phyloP scores from a whole-genome alignment of 2,113 vertebrate genomes.

The Sorex araneus region DNA sequence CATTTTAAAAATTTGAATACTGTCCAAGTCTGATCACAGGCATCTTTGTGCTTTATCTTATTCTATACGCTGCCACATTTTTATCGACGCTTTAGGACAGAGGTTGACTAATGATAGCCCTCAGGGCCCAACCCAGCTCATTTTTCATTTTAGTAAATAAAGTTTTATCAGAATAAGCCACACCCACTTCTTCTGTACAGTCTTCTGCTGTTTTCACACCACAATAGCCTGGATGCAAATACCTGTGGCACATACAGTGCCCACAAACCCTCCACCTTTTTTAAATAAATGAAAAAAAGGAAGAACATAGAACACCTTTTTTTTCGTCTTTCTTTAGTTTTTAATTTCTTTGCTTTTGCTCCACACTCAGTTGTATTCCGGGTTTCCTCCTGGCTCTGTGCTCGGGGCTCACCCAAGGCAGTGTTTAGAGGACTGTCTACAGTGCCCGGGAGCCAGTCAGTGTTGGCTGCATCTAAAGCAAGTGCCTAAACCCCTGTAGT shows the following conservation, averaged over 20 bases:
- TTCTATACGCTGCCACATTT: not conserved
- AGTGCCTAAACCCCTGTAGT: too few relatives aligned
- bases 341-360: too few relatives aligned
- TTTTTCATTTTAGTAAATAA: conserved; percentile 3
- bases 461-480: too few relatives aligned
- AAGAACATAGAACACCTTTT: not conserved
- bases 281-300: not conserved
- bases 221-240: not conserved
- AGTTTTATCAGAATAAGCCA: not conserved
- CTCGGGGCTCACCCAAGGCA: too few relatives aligned
- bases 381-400: too few relatives aligned
- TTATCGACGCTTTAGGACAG: not conserved
- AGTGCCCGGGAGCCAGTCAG: too few relatives aligned
- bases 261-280: not conserved
- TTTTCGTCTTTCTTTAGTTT: too few relatives aligned
- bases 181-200: not conserved
- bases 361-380: too few relatives aligned
- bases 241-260: not conserved
- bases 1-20: not conserved
- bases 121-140: not conserved
- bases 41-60: conserved; percentile 5
- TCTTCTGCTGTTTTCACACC: not conserved
- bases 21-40: not conserved
- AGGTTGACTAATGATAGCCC: not conserved
- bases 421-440: too few relatives aligned